Conservation (phyloP, 1,140 invertebrate genomes). For the Drosophila ambigua region DNA sequence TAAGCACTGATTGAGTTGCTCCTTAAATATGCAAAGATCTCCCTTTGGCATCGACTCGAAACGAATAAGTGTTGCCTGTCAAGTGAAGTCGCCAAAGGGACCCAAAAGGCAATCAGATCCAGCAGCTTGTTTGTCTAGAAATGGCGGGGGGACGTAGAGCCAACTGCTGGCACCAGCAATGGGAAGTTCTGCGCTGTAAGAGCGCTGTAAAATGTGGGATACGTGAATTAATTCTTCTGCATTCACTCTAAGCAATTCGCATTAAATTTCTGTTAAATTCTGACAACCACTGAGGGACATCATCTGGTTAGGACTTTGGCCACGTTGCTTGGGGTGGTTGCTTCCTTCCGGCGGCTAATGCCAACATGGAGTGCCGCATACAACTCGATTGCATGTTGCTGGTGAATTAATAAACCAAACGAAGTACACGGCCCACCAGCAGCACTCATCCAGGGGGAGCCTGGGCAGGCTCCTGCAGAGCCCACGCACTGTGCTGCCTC, state of each 20-base stretch:
- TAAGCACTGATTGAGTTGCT: slow-evolving; percentile 63
- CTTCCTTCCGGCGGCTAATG: slow-evolving; percentile 38
- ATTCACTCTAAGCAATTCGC: neutral
- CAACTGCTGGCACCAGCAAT: neutral
- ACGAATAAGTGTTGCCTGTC: slow-evolving; percentile 23
- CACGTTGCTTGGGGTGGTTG: neutral
- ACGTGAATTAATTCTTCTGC: no score
- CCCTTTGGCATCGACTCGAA: slow-evolving; percentile 3
- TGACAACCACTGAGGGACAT: slow-evolving; percentile 14
- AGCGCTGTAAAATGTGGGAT: no score
- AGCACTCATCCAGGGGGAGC: slow-evolving; percentile 47
- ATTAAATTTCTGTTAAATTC: neutral
- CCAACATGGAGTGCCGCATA: slow-evolving; percentile 25
- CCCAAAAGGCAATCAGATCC: slow-evolving; percentile 15
- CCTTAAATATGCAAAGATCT: slow-evolving; percentile 62
- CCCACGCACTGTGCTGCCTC: slow-evolving; percentile 2
- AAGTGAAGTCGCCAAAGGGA: slow-evolving; percentile 28
- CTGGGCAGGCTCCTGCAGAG: slow-evolving; percentile 2
- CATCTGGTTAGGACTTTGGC: neutral
- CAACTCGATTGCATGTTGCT: slow-evolving; percentile 59
- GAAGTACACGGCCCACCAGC: slow-evolving; percentile 35
- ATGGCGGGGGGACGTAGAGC: neutral
- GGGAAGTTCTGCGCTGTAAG: no score
- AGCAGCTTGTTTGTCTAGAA: neutral
- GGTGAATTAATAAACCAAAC: slow-evolving; percentile 71